phyloP scores from a whole-genome alignment of 2,888 invertebrate genomes.

The Gortyna flavago region DNA sequence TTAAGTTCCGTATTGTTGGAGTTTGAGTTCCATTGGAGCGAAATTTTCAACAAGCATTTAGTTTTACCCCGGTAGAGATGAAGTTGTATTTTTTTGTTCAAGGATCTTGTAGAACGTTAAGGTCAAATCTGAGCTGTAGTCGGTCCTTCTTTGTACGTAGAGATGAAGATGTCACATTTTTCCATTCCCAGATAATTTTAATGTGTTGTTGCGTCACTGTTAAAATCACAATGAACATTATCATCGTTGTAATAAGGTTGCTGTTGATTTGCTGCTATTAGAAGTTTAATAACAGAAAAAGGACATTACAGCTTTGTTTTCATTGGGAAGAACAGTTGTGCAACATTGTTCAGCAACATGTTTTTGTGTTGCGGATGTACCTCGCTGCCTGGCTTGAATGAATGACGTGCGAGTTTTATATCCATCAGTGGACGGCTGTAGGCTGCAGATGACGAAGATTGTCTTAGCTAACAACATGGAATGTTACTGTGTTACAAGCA shows the following conservation, averaged over 20 bases:
- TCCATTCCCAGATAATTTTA: neutral
- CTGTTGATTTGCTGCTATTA: neutral
- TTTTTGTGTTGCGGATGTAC: neutral
- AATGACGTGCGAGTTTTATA: neutral
- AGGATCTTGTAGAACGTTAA: neutral
- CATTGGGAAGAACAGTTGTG: neutral
- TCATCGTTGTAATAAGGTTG: neutral
- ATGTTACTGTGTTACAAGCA: neutral
- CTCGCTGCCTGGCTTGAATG: neutral
- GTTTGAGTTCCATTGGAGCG: conserved; percentile 28
- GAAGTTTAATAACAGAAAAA: neutral
- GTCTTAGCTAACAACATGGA: neutral
- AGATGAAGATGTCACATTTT: neutral
- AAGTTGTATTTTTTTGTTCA: conserved; percentile 9
- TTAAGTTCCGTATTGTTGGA: conserved; percentile 50
- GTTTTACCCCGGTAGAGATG: conserved; percentile 1
- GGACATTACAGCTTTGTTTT: neutral
- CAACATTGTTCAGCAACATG: neutral
- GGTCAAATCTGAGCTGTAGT: neutral
- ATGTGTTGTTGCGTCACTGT: neutral
- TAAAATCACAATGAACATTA: neutral
- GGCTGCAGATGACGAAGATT: neutral
- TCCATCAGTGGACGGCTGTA: neutral
- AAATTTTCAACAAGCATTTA: conserved; percentile 45
- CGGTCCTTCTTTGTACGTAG: neutral